Conservation (phyloP, 1,140 invertebrate species). For the Gryon sp. region DNA sequence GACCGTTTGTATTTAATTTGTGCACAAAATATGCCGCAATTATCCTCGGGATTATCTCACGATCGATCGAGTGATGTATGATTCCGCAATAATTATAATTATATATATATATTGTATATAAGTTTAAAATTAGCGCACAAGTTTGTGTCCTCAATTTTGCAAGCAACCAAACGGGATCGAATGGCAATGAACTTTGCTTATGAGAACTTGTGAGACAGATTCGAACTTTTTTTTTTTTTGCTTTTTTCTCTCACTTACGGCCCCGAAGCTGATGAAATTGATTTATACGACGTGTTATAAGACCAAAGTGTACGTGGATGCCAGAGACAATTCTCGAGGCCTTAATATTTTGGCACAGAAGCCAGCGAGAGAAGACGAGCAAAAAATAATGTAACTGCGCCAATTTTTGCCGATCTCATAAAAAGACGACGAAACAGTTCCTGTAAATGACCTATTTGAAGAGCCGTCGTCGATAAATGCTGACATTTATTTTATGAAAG, state of each 20-base stretch:
- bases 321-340: constrained; percentile 20
- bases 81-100: constrained; percentile 48
- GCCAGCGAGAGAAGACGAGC: constrained; percentile 6
- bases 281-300: constrained; percentile 30
- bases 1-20: constrained; percentile 42
- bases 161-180: constrained; percentile 37
- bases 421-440: constrained; percentile 1
- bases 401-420: constrained; percentile 29
- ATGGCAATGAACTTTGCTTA: constrained; percentile 55
- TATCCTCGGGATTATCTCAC: constrained; percentile 27
- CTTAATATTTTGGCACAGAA: constrained; percentile 35
- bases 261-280: constrained; percentile 33
- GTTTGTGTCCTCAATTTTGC: constrained; percentile 49
- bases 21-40: constrained; percentile 25
- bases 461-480: too few species aligned
- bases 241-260: constrained; percentile 9
- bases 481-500: too few species aligned
- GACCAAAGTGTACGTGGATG: neutral
- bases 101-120: constrained; percentile 36
- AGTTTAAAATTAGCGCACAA: constrained; percentile 31
- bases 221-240: constrained; percentile 35
- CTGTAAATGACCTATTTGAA: neutral
- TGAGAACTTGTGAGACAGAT: constrained; percentile 38
- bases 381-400: constrained; percentile 45
- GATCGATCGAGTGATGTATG: constrained; percentile 13